These are phyloP conservation scores for Tetramorium simillimum DNA, from an alignment of 1,140 invertebrate species.

Conservation along the genomic window DNA sequence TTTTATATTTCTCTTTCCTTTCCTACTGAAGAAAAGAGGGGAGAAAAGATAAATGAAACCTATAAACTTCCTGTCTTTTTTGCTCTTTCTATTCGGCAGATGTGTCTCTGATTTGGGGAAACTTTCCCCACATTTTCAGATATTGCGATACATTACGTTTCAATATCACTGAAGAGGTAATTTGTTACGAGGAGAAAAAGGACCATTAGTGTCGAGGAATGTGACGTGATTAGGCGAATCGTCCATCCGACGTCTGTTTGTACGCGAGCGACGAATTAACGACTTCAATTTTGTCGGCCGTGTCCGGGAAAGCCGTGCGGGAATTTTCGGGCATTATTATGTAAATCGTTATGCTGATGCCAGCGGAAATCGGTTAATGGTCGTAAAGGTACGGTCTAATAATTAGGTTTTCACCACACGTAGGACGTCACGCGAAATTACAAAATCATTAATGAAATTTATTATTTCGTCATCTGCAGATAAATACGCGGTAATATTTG, in stretches of 20 bases:
- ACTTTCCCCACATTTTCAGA: slow-evolving; percentile 21
- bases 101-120: not conserved
- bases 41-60: not conserved
- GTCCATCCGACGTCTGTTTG: not conserved
- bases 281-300: slow-evolving; percentile 39
- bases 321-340: slow-evolving; percentile 49
- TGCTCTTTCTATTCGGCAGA: not conserved
- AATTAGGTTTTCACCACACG: not conserved
- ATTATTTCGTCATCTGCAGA: not conserved
- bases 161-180: not conserved
- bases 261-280: slow-evolving; percentile 31
- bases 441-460: slow-evolving; percentile 22
- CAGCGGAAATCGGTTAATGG: not conserved
- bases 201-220: not conserved
- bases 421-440: not conserved
- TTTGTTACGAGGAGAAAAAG: slow-evolving; percentile 4
- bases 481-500: not conserved
- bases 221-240: slow-evolving; percentile 20
- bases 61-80: not conserved
- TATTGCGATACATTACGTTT: not conserved
- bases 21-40: not conserved
- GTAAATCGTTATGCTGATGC: slow-evolving; percentile 39
- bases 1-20: slow-evolving; percentile 12
- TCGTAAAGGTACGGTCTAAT: not conserved
- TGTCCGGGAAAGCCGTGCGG: not conserved